Conservation (phyloP, 2,113 vertebrate genomes). For the Leptodactylus fuscus region DNA sequence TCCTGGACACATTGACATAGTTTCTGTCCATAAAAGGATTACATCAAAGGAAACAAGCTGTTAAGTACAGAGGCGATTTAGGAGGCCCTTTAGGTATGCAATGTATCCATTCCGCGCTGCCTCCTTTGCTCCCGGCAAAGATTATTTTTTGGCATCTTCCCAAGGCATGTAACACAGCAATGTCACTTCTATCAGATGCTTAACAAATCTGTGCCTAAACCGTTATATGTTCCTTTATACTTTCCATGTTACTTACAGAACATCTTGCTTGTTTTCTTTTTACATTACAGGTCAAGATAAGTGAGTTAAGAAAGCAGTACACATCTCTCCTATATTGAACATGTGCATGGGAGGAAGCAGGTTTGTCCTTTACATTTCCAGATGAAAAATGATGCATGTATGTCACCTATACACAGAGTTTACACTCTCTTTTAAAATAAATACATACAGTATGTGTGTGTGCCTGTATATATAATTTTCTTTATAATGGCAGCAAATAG, state of each 20-base stretch:
- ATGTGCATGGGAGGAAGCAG: not conserved
- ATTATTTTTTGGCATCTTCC: constrained; percentile 39
- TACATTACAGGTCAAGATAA: not conserved
- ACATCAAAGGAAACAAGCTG: constrained; percentile 41
- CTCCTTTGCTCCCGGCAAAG: constrained; percentile 17
- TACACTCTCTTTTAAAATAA: no score
- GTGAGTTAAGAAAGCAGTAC: not conserved
- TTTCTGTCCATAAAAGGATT: constrained; percentile 40
- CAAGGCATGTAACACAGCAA: constrained; percentile 49
- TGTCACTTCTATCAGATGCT: constrained; percentile 21
- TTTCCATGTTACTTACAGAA: not conserved
- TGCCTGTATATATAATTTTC: no score
- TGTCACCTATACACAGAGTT: no score
- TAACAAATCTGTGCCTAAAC: constrained; percentile 21
- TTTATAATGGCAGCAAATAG: no score
- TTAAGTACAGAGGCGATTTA: constrained; percentile 50
- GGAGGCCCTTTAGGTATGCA: constrained; percentile 45
- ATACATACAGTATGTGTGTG: no score
- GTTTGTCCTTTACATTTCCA: not conserved
- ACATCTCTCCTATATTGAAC: not conserved
- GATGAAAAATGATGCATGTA: no score
- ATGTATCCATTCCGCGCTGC: constrained; percentile 30
- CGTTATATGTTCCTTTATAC: not conserved
- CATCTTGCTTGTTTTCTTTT: not conserved
- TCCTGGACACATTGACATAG: not conserved